Evolutionary conservation across 2,888 invertebrate species (phyloP), one percentile per base, ranked within the genome.

Genomic region (Macaria liturata): DNA sequence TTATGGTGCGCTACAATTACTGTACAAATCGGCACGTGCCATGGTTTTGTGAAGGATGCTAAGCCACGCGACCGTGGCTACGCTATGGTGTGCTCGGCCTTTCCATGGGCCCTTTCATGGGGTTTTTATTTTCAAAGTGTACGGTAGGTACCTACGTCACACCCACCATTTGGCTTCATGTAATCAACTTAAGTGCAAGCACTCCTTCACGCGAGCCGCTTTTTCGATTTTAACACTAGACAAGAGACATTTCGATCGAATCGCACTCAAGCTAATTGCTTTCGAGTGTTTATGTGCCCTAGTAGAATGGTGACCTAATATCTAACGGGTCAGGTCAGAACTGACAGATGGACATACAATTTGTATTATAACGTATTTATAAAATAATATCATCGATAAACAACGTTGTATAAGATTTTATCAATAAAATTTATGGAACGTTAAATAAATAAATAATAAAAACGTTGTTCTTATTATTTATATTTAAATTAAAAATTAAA

Each of bases 121-220:
- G 58, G n/a, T n/a, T 43, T 32, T 9, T 44, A 3, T 32, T 31
- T 4, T n/a, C 31, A 34, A n/a, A 7, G n/a, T 42, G 42, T 42
- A 42, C 34, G 8, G 20, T 51, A 39, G 30, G 9, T 39, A 55
- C n/a, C n/a, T n/a, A n/a, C 30, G 32, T 32, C 74, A 72, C 74
- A 66, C 69, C 77, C 71, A 62, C 74, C 72, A 72, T 76, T 78
- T 75, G 81, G 81, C 82, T 82, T 84, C 83, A 74, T 80, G 88
- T 90, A 92, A 92, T 92, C 88, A 92, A 91, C 88, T 93, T 92
- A 92, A 92, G 88, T 91, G 92, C 90, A 87, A 81, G n/a, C 84
- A 85, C 80, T 78, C 79, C 69, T 5, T 81, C 78, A 40, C 9
- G 9, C 84, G 83, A 80, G 79, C 80, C 58, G 57, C 63, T 81